Base-by-base conservation (phyloP, 2,888 invertebrate species). In the Pomacea canaliculata region DNA sequence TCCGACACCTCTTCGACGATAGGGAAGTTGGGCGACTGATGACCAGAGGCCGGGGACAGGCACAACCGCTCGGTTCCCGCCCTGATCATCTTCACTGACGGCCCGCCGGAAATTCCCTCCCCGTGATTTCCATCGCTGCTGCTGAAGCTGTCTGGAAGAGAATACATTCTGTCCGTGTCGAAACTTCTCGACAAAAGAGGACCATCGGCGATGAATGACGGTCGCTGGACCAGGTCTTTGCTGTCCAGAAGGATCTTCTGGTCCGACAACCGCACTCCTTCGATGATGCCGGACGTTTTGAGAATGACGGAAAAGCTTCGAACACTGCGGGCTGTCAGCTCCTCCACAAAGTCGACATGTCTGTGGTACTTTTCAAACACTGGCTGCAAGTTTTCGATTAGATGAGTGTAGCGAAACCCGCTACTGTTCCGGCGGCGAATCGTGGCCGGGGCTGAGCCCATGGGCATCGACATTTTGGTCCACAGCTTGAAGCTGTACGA, bases 391-490 rank as follows among this genome's bases (percentile, higher is more conserved):
- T 77, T 77, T 48, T 70, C 76, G 59, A 80, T 72, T 27, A 71
- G 49, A 5, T 46, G 18, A 16, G 71, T 70, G 60, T 70, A 73
- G n/a, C 65, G 48, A 5, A 76, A 51, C 5, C 73, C 72, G 4
- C 46, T 68, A 69, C 71, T 71, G 56, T 72, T 75, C 51, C 74
- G 77, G 23, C 72, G 67, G 7, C 71, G 56, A 7, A 81, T 67
- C 8, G 71, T 63, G 3, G 66, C 77, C 0, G 76, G 78, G 27
- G 78, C 79, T 9, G 71, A 70, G 23, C 78, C 76, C 2, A 27
- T 56, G 7, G 81, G 81, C 78, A 81, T 77, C 59, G 71, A 77
- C 69, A 81, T 77, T n/a, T 76, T 71, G 46, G 76, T 78, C 69
- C 69, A 72, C 46, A 79, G 62, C 27, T 63, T 71, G 70, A 81